Evolutionary conservation across 2,888 invertebrate species (phyloP), one percentile per base, ranked within the genome.

Genomic region (Drosophila eohydei): DNA sequence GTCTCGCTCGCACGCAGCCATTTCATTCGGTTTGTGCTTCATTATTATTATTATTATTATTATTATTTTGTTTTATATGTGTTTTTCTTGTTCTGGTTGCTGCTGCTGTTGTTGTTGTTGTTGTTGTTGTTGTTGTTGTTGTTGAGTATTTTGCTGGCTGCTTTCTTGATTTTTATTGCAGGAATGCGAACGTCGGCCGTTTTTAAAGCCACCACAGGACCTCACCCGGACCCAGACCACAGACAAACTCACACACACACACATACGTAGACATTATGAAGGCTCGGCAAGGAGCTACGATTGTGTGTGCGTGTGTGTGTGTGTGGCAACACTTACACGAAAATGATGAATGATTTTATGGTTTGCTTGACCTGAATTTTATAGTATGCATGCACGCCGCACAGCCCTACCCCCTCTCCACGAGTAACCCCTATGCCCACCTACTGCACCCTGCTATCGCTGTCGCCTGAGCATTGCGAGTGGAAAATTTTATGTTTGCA

Each of bases 331-430:
- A 82, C 86, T 89, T 77, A 90, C 89, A 90, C 82, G 80, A 90
- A 92, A 87, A 92, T 91, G 90, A 92, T 91, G 90, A 92, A 91
- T 91, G 91, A 91, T 91, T 91, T 91, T 87, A 91, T 90, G 89
- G 91, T 91, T 91, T 91, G 86, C 90, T 91, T 92, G 91, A 88
- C 91, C 90, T 91, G 88, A 88, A 89, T 91, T 91, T 82, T 88
- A 89, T 88, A 89, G 89, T 88, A 76, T 85, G 86, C 85, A 89
- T 81, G 88, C 82, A 88, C 60, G 83, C 55, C 61, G 71, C 41
- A 57, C 14, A 50, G 28, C 50, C 61, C 26, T 0, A 3, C 43
- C 58, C 38, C n/a, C 34, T 9, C 46, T 9, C 9, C 48, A n/a
- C n/a, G 12, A 12, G 21, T 21, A 11, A 51, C 51, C 56, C 36